These are phyloP conservation scores for Armadillidium nasatum DNA, from an alignment of 1,140 invertebrate species.

Conservation along the genomic window DNA sequence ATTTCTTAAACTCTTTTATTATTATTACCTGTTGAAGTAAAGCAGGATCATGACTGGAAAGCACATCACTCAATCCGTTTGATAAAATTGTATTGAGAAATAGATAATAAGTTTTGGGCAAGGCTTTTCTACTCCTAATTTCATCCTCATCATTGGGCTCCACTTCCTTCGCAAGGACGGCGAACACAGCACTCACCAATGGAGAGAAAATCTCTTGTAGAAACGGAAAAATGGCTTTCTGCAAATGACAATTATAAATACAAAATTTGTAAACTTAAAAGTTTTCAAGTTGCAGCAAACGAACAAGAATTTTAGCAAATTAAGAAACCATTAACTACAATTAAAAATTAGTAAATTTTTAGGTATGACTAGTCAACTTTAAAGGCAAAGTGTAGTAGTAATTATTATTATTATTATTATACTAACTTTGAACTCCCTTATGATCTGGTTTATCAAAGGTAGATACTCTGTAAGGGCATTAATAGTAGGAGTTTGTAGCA, in stretches of 20 bases:
- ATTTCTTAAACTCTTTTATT: too few species aligned
- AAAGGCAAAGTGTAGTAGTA: too few species aligned
- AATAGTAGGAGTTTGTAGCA: slow-evolving; percentile 54
- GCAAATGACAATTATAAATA: too few species aligned
- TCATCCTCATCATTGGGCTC: slow-evolving; percentile 55
- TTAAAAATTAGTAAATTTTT: too few species aligned
- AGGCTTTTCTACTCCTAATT: slow-evolving; percentile 51
- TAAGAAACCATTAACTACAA: too few species aligned
- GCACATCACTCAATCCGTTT: slow-evolving; percentile 54
- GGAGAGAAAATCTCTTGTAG: slow-evolving; percentile 56
- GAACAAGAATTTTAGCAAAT: too few species aligned
- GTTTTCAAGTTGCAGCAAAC: too few species aligned
- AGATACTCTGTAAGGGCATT: slow-evolving; percentile 58
- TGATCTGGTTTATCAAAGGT: slow-evolving; percentile 59
- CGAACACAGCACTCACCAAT: slow-evolving; percentile 54
- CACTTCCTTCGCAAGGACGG: slow-evolving; percentile 50
- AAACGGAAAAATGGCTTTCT: slow-evolving; percentile 57
- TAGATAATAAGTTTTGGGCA: slow-evolving; percentile 57
- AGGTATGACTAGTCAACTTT: too few species aligned
- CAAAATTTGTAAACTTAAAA: too few species aligned
- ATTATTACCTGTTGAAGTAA: slow-evolving; percentile 44
- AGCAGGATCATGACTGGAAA: slow-evolving; percentile 51
- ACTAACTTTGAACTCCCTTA: slow-evolving; percentile 59
- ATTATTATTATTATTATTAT: too few species aligned
- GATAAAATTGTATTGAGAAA: slow-evolving; percentile 56